Evolutionary conservation across 1,140 invertebrate species (phyloP), one percentile per base, ranked within the genome.

Genomic region (Scaptomyza hsui): DNA sequence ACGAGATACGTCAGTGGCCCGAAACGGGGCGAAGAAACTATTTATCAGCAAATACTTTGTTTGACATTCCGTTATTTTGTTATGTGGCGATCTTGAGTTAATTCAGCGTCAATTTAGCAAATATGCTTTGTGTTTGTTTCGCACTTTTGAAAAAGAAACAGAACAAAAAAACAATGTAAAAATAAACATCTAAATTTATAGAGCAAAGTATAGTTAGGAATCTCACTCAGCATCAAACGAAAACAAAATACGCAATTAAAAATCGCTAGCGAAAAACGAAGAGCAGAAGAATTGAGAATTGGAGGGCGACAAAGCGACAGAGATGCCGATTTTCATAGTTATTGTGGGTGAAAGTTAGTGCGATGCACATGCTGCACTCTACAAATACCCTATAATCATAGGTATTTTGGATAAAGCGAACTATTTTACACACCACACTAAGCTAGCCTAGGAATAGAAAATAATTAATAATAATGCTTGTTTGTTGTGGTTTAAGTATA

Each of bases 41-140:
- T 65, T 71, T 65, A 71, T 65, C 68, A 65, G 52, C 39, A 37
- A 71, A 65, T 51, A 29, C 61, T 71, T 71, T 65, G 68, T 71
- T 71, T 65, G 68, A 57, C 47, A 71, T 64, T 56, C 64, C 49
- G 59, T 62, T 53, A 52, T 53, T 53, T 41, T 53, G 48, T 56
- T 55, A 5, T 56, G 26, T 55, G 16, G 35, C 26, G 56, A 60
- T 60, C 78, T 76, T 51, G 63, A 62, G 63, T 86, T 86, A 86
- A 85, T 86, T 85, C 70, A 42, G 77, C 81, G 68, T 37, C 80
- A 76, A 86, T 85, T 85, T 83, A 69, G 68, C 76, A 85, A 83
- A 83, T 80, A 80, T 76, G 67, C 63, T 75, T 74, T 73, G 59
- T 56, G 45, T 18, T 13, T 52, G 32, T 39, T 69, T 69, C 57